Evolutionary conservation across 30 jellyfish, hydroid and myxozoan genomes (phyloP), one percentile per base, ranked within the genome.

Genomic region (Aurelia coerulea): DNA sequence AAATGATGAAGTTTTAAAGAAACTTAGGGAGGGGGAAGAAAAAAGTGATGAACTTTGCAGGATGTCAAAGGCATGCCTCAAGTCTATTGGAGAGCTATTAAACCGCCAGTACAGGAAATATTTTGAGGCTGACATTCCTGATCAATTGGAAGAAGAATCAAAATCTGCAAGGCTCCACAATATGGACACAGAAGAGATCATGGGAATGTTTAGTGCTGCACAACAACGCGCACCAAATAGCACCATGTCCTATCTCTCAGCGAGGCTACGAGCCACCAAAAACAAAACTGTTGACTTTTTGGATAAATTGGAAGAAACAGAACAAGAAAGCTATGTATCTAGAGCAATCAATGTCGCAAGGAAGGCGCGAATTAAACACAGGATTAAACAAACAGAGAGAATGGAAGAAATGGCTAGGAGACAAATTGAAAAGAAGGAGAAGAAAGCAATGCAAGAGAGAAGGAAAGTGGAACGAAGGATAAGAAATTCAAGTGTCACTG

Each of bases 131-230:
- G 74, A 11, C 52, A 19, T 75, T 18, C 73, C 50, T 39, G 81
- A 68, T 19, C 12, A 17, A 17, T 35, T 73, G n/a, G 70, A 73
- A 14, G 86, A 75, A 52, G 86, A 75, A 59, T 32, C 86, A 53
- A 75, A 75, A 74, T 75, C 86, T 51, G 16, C 35, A 8, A 46
- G 46, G 39, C 68, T 52, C 34, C 29, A 73, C 78, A 73, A 73
- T n/a, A 73, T 33, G 41, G 84, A 73, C n/a, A 14, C 42, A 15
- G 84, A 73, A 34, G 68, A 52, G 70, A 19, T 73, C 3, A 73
- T 42, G 53, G 12, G 53, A 8, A 42, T 42, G 53, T 42, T 42
- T 42, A 42, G 53, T 42, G 53, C 53, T 10, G 84, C 35, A 49
- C 39, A 73, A 14, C 12, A 8, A 18, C 11, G 42, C 10, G 78